phyloP scores from a whole-genome alignment of 2,113 vertebrate genomes.

The Myrmecobius fasciatus region DNA sequence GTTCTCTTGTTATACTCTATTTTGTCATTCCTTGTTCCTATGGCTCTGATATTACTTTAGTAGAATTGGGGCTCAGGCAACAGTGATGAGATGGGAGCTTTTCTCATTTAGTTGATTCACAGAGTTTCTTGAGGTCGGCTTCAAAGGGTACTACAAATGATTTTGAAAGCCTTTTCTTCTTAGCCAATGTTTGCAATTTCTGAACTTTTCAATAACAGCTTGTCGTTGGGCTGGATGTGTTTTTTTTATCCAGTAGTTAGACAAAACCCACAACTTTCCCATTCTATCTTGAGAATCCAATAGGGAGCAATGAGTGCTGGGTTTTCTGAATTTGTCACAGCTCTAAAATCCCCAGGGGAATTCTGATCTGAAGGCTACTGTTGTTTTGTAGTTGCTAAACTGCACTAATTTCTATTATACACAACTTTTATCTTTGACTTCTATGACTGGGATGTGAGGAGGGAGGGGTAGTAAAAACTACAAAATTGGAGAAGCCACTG shows the following conservation, averaged over 20 bases:
- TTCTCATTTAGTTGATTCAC: constrained; percentile 33
- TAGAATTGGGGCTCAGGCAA: constrained; percentile 39
- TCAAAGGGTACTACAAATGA: neutral
- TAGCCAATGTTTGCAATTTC: constrained; percentile 13
- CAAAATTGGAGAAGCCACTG: neutral
- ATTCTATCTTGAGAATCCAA: constrained; percentile 46
- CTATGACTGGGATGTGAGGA: neutral
- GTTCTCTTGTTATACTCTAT: constrained; percentile 30
- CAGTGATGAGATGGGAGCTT: constrained; percentile 53
- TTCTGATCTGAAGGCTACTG: constrained; percentile 27
- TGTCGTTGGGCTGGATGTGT: constrained; percentile 38
- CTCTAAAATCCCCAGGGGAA: neutral
- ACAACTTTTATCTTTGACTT: neutral
- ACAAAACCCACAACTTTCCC: constrained; percentile 34
- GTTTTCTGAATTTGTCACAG: constrained; percentile 17
- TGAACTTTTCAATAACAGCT: constrained; percentile 39
- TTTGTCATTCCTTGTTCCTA: constrained; percentile 54
- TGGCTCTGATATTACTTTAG: constrained; percentile 49
- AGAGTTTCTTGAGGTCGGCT: constrained; percentile 26
- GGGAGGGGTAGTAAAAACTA: neutral
- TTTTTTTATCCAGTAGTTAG: constrained; percentile 17
- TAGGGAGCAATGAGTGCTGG: constrained; percentile 5
- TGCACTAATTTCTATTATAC: constrained; percentile 11
- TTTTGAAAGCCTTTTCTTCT: neutral
- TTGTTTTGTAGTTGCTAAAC: neutral